Evolutionary conservation across 2,797 vertebrate genomes (phyloP).

Genomic region (Acanthiza pusilla): DNA sequence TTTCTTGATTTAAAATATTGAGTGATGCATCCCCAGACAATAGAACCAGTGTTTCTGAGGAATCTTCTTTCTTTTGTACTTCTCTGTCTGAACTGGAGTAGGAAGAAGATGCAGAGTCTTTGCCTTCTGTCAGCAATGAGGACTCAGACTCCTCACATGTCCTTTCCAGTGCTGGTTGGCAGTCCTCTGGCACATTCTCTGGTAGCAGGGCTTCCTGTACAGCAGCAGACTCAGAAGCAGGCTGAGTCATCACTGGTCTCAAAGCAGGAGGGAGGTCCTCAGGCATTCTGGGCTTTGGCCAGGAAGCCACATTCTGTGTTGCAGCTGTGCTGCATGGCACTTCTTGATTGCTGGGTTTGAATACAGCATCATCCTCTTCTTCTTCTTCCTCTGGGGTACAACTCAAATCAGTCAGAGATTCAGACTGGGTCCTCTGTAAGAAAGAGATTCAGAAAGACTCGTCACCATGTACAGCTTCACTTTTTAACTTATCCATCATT

Average conservation of each 20-base stretch:
- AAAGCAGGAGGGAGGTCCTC: conserved; percentile 11
- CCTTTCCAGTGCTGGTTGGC: not conserved
- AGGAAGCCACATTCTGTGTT: not conserved
- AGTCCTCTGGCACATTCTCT: not conserved
- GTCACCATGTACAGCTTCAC: not conserved
- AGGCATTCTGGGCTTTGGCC: conserved; percentile 18
- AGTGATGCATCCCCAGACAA: not conserved
- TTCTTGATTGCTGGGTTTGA: conserved; percentile 45
- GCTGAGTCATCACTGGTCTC: conserved; percentile 4
- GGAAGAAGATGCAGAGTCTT: not conserved
- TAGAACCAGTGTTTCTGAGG: not conserved
- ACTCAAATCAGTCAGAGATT: conserved; percentile 74
- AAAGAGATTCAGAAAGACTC: not conserved
- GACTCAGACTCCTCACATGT: not conserved
- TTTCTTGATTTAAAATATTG: not conserved
- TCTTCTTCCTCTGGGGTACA: conserved; percentile 71
- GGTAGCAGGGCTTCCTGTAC: conserved; percentile 20
- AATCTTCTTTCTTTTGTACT: not conserved
- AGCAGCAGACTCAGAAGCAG: conserved; percentile 1
- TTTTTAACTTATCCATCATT: not conserved
- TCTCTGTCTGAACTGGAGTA: not conserved
- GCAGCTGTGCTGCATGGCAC: conserved; percentile 21
- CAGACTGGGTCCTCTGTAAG: conserved; percentile 74
- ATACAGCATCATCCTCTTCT: conserved; percentile 39
- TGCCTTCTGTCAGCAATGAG: not conserved